Percentiles rank a stretch among this genome's conserved stretches.
phyloP scores from a whole-genome alignment of 2,113 vertebrate genomes.

The Nerophis ophidion region DNA sequence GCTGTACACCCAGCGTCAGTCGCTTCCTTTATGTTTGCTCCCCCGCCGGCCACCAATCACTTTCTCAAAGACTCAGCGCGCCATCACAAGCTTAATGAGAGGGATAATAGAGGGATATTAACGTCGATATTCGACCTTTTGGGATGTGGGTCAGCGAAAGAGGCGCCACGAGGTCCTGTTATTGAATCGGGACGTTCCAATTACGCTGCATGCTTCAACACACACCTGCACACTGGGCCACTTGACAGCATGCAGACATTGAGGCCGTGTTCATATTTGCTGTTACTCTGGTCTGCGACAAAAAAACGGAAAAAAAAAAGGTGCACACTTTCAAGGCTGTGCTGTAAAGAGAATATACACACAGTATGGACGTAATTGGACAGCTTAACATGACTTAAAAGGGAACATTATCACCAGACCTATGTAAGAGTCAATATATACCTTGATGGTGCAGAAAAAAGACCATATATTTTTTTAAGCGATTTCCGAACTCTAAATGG shows the following conservation, averaged over 20 bases:
- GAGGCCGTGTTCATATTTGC: too few relatives aligned
- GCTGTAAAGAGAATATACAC: too few relatives aligned
- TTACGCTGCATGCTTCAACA: constrained; percentile 47
- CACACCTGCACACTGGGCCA: constrained; percentile 23
- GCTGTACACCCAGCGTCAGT: constrained; percentile 49
- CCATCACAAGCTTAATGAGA: constrained; percentile 63
- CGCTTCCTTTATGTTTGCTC: constrained; percentile 33
- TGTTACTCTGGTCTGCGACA: too few relatives aligned
- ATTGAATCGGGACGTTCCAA: constrained; percentile 53
- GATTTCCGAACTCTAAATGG: too few relatives aligned
- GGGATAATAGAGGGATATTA: constrained; percentile 57
- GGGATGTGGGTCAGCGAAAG: constrained; percentile 42
- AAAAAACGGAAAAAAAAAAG: too few relatives aligned
- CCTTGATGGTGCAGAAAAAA: too few relatives aligned
- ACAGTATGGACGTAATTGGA: too few relatives aligned
- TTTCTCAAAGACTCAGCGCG: constrained; percentile 36
- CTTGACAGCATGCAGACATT: constrained; percentile 43
- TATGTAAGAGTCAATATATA: too few relatives aligned
- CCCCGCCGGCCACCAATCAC: constrained; percentile 28
- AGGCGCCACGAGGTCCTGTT: constrained; percentile 37
- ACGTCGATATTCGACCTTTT: constrained; percentile 61
- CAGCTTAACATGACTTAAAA: too few relatives aligned
- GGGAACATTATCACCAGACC: too few relatives aligned
- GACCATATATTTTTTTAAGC: too few relatives aligned
- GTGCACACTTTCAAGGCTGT: too few relatives aligned